phyloP scores from a whole-genome alignment of 2,888 invertebrate genomes.

The Ormyrus rosae region DNA sequence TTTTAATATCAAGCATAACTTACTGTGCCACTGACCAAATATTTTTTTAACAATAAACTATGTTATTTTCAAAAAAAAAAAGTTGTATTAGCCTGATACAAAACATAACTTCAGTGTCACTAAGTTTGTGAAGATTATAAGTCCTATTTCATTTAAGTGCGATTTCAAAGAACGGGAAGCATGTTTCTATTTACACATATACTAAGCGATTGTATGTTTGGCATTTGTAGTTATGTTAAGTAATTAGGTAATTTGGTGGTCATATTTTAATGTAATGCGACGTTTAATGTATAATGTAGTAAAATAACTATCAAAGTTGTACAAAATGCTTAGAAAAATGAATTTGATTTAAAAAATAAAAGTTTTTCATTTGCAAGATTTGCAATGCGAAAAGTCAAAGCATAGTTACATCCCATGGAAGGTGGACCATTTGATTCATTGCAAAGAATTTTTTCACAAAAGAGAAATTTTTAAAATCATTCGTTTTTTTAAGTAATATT shows the following conservation, averaged over 20 bases:
- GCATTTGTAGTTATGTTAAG: slow-evolving; percentile 54
- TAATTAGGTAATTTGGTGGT: slow-evolving; percentile 42
- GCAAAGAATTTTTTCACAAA: too few relatives aligned
- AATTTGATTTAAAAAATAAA: slow-evolving; percentile 41
- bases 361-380: slow-evolving; percentile 42
- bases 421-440: too few relatives aligned
- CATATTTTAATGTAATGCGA: slow-evolving; percentile 48
- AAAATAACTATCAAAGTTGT: slow-evolving; percentile 38
- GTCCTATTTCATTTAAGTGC: not conserved
- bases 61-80: slow-evolving; percentile 44
- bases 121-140: slow-evolving; percentile 15
- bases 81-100: slow-evolving; percentile 12
- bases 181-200: slow-evolving; percentile 29
- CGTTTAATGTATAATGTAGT: slow-evolving; percentile 46
- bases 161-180: slow-evolving; percentile 16
- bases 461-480: too few relatives aligned
- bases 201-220: slow-evolving; percentile 27
- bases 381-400: too few relatives aligned
- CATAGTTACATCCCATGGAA: too few relatives aligned
- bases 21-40: slow-evolving; percentile 47
- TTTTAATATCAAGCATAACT: slow-evolving; percentile 53
- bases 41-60: slow-evolving; percentile 44
- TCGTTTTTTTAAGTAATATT: slow-evolving; percentile 48
- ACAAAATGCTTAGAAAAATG: slow-evolving; percentile 48
- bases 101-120: slow-evolving; percentile 39